These are phyloP conservation scores for Notarius lentiginosus DNA, from an alignment of 2,113 vertebrate species.

Conservation along the genomic window DNA sequence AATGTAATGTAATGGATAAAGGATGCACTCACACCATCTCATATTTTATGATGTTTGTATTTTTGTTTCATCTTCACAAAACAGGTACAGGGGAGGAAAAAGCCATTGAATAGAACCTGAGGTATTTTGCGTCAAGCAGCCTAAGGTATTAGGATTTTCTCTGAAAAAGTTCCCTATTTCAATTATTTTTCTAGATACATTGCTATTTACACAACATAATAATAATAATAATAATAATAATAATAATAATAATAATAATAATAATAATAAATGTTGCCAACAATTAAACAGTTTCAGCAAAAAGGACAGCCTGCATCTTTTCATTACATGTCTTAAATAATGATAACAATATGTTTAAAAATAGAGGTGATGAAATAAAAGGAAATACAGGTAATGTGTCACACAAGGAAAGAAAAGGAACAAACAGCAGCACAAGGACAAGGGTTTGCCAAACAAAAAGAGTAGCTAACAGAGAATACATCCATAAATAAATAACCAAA, in stretches of 20 bases:
- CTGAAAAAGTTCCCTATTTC: constrained; percentile 76
- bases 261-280: constrained; percentile 63
- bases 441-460: constrained; percentile 58
- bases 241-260: constrained; percentile 67
- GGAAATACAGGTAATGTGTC: constrained; percentile 61
- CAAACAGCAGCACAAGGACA: constrained; percentile 71
- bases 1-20: neutral
- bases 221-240: constrained; percentile 71
- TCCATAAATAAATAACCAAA: constrained; percentile 70
- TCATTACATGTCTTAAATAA: constrained; percentile 78
- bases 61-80: constrained; percentile 82
- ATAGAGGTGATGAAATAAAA: constrained; percentile 60
- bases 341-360: constrained; percentile 70
- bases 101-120: constrained; percentile 82
- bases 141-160: constrained; percentile 79
- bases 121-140: constrained; percentile 85
- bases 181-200: constrained; percentile 73
- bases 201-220: constrained; percentile 76
- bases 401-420: constrained; percentile 53
- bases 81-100: constrained; percentile 80
- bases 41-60: constrained; percentile 78
- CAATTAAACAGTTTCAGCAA: constrained; percentile 70
- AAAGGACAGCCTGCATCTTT: constrained; percentile 78
- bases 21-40: constrained; percentile 44
- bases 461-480: constrained; percentile 66